These are phyloP conservation scores for Ctenochaetus hawaiiensis DNA, from an alignment of 2,797 vertebrate species.

Conservation along the genomic window DNA sequence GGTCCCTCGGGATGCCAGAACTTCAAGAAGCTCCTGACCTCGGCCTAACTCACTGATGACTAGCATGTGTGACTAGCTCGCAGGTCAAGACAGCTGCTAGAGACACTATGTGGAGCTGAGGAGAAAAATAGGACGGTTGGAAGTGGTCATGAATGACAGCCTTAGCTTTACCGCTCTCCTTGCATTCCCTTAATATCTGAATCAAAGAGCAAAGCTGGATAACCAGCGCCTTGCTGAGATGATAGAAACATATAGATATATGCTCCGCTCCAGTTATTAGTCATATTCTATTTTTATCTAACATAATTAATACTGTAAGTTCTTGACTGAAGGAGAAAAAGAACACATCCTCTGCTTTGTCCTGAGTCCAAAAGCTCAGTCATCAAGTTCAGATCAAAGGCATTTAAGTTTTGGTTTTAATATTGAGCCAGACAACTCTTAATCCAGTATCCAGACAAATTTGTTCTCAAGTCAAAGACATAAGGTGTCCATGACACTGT, in stretches of 20 bases:
- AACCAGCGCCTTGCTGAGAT: conserved; percentile 51
- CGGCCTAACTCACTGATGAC: conserved; percentile 85
- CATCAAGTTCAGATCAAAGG: conserved; percentile 43
- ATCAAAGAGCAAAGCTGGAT: conserved; percentile 62
- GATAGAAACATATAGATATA: conserved; percentile 69
- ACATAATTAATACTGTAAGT: conserved; percentile 61
- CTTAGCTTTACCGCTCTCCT: conserved; percentile 55
- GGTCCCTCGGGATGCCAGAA: conserved; percentile 82
- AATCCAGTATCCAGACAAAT: conserved; percentile 58
- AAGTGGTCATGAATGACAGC: conserved; percentile 70
- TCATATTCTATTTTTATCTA: conserved; percentile 59
- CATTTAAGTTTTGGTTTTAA: conserved; percentile 55
- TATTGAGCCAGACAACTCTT: conserved; percentile 51
- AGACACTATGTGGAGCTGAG: conserved; percentile 68
- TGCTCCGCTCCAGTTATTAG: conserved; percentile 31
- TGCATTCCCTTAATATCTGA: conserved; percentile 61
- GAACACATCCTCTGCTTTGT: conserved; percentile 34
- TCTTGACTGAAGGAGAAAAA: conserved; percentile 40
- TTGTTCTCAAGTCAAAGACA: conserved; percentile 50
- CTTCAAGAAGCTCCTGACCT: conserved; percentile 89
- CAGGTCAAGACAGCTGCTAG: conserved; percentile 83
- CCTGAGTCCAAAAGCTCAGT: conserved; percentile 32
- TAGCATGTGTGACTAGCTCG: conserved; percentile 86
- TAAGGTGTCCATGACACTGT: conserved; percentile 54
- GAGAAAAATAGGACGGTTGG: conserved; percentile 60